Evolutionary conservation across 92 coral and sea anemone species (phyloP).

Genomic region (Actinostola sp.): DNA sequence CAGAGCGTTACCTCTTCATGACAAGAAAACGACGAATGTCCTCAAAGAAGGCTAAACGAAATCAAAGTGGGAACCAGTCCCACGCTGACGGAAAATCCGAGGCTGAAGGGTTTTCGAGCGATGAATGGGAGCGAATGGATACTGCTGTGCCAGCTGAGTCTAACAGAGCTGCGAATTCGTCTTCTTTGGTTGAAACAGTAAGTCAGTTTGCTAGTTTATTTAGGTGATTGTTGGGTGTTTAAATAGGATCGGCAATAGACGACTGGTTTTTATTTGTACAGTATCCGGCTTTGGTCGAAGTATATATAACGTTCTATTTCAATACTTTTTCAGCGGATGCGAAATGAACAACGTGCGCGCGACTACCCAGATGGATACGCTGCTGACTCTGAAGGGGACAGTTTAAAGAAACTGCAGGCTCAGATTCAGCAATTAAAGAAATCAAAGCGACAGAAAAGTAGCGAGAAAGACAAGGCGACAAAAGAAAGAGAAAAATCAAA

Average conservation of each 20-base stretch:
- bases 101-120: neutral
- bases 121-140: constrained; percentile 13
- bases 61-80: constrained; percentile 16
- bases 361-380: constrained; percentile 64
- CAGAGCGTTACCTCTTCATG: constrained; percentile 19
- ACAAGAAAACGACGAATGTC: constrained; percentile 14
- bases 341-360: constrained; percentile 14
- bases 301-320: neutral
- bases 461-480: constrained; percentile 8
- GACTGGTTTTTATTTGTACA: no score
- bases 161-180: neutral
- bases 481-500: constrained; percentile 12
- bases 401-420: constrained; percentile 58
- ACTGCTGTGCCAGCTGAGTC: neutral
- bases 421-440: constrained; percentile 43
- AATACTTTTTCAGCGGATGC: neutral
- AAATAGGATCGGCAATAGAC: no score
- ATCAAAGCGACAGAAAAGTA: constrained; percentile 23
- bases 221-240: no score
- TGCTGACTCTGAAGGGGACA: constrained; percentile 75
- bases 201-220: no score
- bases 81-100: constrained; percentile 2
- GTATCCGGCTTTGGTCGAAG: no score
- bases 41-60: neutral
- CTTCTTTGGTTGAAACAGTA: constrained; percentile 27